A percentile compares a stretch with the other conserved stretches of the same genome.
phyloP scores from a whole-genome alignment of 2,888 invertebrate species.

The Trypoxylon attenuatum region DNA sequence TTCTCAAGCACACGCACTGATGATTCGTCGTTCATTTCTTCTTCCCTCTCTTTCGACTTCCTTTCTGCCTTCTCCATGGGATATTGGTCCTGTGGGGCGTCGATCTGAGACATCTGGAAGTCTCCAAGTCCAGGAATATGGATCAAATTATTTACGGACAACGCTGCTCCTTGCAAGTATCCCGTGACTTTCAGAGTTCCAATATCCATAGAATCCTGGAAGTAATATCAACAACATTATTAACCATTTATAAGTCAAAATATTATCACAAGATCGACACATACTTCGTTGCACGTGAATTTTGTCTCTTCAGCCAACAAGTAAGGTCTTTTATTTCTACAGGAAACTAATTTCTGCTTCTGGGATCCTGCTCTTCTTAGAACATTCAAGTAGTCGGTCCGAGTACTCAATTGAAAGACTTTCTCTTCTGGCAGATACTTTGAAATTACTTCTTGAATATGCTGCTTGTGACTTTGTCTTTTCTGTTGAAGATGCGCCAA shows the following conservation, averaged over 20 bases:
- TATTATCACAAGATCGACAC: slow-evolving; percentile 8
- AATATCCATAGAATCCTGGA: slow-evolving; percentile 67
- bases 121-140: slow-evolving; percentile 96
- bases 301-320: slow-evolving; percentile 88
- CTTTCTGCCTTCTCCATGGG: slow-evolving; percentile 74
- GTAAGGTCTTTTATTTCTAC: slow-evolving; percentile 88
- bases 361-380: slow-evolving; percentile 87
- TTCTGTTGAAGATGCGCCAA: slow-evolving; percentile 73
- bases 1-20: slow-evolving; percentile 75
- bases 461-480: slow-evolving; percentile 81
- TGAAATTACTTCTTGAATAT: slow-evolving; percentile 79
- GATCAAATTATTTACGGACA: slow-evolving; percentile 91
- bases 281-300: slow-evolving; percentile 77
- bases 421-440: slow-evolving; percentile 90
- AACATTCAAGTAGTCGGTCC: slow-evolving; percentile 84
- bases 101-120: slow-evolving; percentile 91
- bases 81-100: slow-evolving; percentile 83
- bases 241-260: not conserved
- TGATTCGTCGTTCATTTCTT: slow-evolving; percentile 63
- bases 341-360: slow-evolving; percentile 84
- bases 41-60: slow-evolving; percentile 7
- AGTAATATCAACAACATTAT: slow-evolving; percentile 3
- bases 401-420: slow-evolving; percentile 85
- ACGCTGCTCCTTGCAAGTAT: slow-evolving; percentile 87
- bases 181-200: slow-evolving; percentile 90